Evolutionary conservation across 2,888 invertebrate species (phyloP).

Genomic region (Brachycybe producta): DNA sequence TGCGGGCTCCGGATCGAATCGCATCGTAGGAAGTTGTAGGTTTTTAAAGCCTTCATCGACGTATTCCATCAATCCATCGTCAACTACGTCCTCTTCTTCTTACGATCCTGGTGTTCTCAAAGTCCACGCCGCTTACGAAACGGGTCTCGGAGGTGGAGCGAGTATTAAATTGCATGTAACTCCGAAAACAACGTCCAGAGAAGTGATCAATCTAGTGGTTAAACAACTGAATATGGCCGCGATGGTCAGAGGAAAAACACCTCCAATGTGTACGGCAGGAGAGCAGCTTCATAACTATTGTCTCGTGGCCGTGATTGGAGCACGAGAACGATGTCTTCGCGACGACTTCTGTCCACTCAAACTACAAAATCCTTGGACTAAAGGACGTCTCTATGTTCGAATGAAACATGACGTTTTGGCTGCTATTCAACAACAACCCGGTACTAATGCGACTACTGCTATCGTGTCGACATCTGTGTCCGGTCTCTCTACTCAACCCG

Average conservation of each 20-base stretch:
- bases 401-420: constrained; percentile 80
- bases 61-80: no score
- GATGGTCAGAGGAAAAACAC: constrained; percentile 63
- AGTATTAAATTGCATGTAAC: constrained; percentile 88
- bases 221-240: constrained; percentile 91
- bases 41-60: no score
- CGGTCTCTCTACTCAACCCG: no score
- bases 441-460: no score
- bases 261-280: constrained; percentile 56
- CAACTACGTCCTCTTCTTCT: no score
- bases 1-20: not conserved
- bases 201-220: constrained; percentile 89
- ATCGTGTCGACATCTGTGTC: no score
- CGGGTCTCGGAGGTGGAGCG: constrained; percentile 81
- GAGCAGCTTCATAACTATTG: constrained; percentile 76
- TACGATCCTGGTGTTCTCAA: constrained; percentile 41
- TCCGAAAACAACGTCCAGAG: constrained; percentile 79
- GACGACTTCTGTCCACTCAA: constrained; percentile 82
- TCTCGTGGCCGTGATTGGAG: constrained; percentile 88
- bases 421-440: constrained; percentile 64
- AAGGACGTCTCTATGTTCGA: constrained; percentile 80
- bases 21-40: no score
- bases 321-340: constrained; percentile 78
- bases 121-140: constrained; percentile 92
- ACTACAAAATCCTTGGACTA: constrained; percentile 90